Evolutionary conservation across 1,140 invertebrate species (phyloP).

Genomic region (Helicoverpa zea): DNA sequence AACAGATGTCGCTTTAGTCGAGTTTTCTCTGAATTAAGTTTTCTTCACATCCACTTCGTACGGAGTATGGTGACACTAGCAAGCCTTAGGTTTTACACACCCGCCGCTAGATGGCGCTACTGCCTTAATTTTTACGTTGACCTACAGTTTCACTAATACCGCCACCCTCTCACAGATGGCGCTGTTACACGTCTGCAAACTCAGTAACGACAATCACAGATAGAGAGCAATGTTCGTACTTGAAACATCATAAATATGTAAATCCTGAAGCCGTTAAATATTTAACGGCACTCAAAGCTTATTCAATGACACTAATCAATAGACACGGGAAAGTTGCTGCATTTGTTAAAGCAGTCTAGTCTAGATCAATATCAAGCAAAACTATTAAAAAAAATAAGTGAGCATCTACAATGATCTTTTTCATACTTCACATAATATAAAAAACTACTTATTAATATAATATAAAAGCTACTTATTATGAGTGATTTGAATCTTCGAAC

Average conservation of each 20-base stretch:
- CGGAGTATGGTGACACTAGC: neutral
- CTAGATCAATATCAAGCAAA: neutral
- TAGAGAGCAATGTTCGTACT: conserved; percentile 13
- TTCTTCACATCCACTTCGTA: neutral
- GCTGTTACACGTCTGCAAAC: neutral
- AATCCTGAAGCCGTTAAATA: conserved; percentile 10
- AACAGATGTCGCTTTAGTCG: conserved; percentile 15
- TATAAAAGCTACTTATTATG: too few relatives aligned
- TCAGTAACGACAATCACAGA: neutral
- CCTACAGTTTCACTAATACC: neutral
- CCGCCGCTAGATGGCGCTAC: conserved; percentile 22
- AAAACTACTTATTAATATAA: too few relatives aligned
- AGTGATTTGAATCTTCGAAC: too few relatives aligned
- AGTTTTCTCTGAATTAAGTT: neutral
- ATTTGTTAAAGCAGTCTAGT: neutral
- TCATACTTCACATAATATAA: neutral
- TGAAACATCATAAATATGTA: conserved; percentile 43
- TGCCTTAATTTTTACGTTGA: neutral
- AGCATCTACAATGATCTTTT: neutral
- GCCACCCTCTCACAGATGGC: conserved; percentile 5
- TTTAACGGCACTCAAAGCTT: neutral
- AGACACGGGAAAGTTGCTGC: neutral
- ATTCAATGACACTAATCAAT: conserved; percentile 9
- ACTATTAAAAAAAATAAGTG: neutral
- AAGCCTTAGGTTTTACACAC: neutral